Conservation (phyloP, 1,140 invertebrate species). For the Neotoxoptera formosana region DNA sequence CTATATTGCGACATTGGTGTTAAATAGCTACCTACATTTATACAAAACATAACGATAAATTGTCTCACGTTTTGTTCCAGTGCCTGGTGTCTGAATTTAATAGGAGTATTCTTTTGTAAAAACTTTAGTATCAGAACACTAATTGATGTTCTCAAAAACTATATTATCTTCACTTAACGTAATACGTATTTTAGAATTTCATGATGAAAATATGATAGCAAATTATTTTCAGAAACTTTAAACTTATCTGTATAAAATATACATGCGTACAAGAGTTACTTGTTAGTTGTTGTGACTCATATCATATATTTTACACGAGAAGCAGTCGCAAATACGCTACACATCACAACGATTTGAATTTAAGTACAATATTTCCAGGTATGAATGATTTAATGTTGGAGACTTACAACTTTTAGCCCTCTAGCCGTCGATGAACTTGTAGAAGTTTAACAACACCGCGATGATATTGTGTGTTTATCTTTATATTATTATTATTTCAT, state of each 20-base stretch:
- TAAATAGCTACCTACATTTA: not conserved
- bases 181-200: not conserved
- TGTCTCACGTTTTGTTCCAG: not conserved
- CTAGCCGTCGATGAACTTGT: not conserved
- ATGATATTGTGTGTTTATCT: not conserved
- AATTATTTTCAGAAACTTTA: not conserved
- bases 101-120: not conserved
- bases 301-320: not conserved
- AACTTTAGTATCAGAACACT: not conserved
- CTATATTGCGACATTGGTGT: not conserved
- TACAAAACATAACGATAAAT: not conserved
- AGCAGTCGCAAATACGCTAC: not conserved
- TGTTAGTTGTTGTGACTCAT: not conserved
- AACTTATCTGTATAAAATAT: not conserved
- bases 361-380: not conserved
- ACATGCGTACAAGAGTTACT: not conserved
- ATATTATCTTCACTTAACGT: not conserved
- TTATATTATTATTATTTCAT: no score
- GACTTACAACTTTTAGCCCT: not conserved
- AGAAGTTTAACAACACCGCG: no score
- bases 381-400: not conserved
- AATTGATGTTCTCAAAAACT: not conserved
- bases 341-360: not conserved
- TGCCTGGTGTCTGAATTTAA: not conserved
- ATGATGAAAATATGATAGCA: not conserved